A percentile compares a stretch with the other conserved stretches of the same genome.
Evolutionary conservation across 1,140 invertebrate genomes (phyloP).

Genomic region (Heterodera schachtii): DNA sequence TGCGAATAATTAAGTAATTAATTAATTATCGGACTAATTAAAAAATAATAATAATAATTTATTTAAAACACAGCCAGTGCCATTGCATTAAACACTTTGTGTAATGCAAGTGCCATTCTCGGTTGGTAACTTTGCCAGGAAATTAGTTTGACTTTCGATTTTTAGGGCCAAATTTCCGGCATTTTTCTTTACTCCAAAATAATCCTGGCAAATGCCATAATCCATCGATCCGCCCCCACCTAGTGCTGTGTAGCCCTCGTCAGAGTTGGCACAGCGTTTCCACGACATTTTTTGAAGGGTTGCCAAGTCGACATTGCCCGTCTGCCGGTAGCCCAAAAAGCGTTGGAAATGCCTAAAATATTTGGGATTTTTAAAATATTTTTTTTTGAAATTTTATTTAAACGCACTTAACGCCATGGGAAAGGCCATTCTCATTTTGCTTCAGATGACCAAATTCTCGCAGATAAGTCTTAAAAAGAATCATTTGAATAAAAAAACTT

Average conservation of each 20-base stretch:
- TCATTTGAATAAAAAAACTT: background rate
- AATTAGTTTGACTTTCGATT: too few species aligned
- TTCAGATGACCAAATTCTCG: conserved; percentile 31
- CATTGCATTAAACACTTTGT: too few species aligned
- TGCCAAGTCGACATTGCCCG: conserved; percentile 33
- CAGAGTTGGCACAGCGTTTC: conserved; percentile 45
- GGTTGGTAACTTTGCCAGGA: too few species aligned
- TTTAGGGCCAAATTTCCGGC: too few species aligned
- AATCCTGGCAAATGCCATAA: too few species aligned
- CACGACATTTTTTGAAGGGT: conserved; percentile 35
- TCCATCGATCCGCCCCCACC: background rate
- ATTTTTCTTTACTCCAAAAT: too few species aligned
- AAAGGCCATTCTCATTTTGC: background rate
- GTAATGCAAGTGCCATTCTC: too few species aligned
- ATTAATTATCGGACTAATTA: too few species aligned
- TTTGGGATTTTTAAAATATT: conserved; percentile 21
- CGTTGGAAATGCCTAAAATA: conserved; percentile 44
- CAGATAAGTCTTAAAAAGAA: conserved; percentile 24
- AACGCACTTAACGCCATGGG: background rate
- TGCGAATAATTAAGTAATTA: too few species aligned
- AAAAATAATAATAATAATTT: too few species aligned
- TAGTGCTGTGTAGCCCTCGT: conserved; percentile 13
- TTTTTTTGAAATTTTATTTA: background rate
- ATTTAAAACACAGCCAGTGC: too few species aligned
- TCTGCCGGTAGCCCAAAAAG: conserved; percentile 35